Percentiles rank a stretch among this genome's conserved stretches.
Conservation (phyloP, 2,888 invertebrate genomes). For the Odontothrips loti region DNA sequence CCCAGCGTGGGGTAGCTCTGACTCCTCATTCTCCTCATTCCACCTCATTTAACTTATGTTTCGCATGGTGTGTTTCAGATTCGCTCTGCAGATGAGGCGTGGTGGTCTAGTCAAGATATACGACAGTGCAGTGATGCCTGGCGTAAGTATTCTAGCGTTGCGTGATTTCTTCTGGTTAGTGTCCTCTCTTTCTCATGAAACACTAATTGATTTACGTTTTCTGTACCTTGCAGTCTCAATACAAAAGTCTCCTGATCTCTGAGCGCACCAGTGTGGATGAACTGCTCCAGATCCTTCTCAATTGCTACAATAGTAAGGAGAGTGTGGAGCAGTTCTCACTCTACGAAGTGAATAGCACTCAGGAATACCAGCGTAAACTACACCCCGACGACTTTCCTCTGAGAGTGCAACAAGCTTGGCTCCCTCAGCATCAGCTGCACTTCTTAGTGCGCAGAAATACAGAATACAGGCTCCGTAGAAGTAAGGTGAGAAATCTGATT, state of each 20-base stretch:
- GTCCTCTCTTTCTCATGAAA: not conserved
- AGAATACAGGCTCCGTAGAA: conserved; percentile 62
- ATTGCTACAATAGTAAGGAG: conserved; percentile 79
- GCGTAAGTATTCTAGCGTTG: conserved; percentile 47
- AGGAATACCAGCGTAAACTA: conserved; percentile 82
- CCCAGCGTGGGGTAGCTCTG: too few species aligned
- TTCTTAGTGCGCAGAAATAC: conserved; percentile 79
- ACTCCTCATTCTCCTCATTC: not conserved
- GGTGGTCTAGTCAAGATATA: conserved; percentile 90
- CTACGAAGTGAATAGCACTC: conserved; percentile 72
- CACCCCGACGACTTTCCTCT: conserved; percentile 83
- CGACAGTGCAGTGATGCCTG: conserved; percentile 85
- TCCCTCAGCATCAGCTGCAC: conserved; percentile 60
- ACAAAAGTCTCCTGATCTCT: conserved; percentile 85
- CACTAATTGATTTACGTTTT: not conserved
- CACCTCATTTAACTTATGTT: conserved; percentile 5
- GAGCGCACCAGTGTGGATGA: conserved; percentile 87
- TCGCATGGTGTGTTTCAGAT: conserved; percentile 33
- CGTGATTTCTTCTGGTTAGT: not conserved
- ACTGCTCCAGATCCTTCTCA: conserved; percentile 74
- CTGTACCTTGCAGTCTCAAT: conserved; percentile 63
- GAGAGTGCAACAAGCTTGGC: conserved; percentile 71
- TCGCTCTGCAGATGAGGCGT: conserved; percentile 69
- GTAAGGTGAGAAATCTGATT: conserved; percentile 44
- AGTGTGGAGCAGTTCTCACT: conserved; percentile 81